These are phyloP conservation scores for Noctua fimbriata DNA, from an alignment of 2,888 invertebrate genomes.

Conservation along the genomic window DNA sequence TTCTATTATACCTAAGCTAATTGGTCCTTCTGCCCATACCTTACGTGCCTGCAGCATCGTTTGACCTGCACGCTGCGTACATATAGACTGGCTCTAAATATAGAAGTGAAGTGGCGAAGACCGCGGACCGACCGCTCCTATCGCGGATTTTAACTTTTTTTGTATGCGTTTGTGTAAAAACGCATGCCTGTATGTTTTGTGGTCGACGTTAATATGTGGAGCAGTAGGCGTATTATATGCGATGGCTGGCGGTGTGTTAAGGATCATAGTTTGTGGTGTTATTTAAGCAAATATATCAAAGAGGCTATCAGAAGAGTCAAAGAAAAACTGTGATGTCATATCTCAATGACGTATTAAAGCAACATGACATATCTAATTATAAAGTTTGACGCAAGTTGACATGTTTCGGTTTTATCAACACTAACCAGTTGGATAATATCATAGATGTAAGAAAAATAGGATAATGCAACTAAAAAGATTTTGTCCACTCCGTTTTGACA, in stretches of 20 bases:
- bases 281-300: neutral
- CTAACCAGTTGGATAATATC: neutral
- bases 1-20: neutral
- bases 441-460: no score
- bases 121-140: conserved; percentile 55
- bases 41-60: conserved; percentile 45
- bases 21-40: conserved; percentile 44
- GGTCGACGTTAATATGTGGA: conserved; percentile 21
- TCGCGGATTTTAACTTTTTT: conserved; percentile 66
- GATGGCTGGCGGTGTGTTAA: neutral
- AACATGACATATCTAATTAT: neutral
- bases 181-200: conserved; percentile 38
- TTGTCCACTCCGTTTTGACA: neutral
- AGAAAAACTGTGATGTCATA: neutral
- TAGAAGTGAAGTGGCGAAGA: conserved; percentile 64
- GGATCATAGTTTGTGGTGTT: neutral
- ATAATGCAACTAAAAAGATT: neutral
- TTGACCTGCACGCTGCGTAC: conserved; percentile 65
- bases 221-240: conserved; percentile 1
- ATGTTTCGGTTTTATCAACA: neutral
- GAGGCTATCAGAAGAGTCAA: neutral
- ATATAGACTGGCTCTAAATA: conserved; percentile 66
- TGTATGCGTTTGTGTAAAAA: conserved; percentile 54
- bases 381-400: neutral
- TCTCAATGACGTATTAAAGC: neutral